Conservation (phyloP, 2,797 vertebrate species). For the Onychomys leucogaster region DNA sequence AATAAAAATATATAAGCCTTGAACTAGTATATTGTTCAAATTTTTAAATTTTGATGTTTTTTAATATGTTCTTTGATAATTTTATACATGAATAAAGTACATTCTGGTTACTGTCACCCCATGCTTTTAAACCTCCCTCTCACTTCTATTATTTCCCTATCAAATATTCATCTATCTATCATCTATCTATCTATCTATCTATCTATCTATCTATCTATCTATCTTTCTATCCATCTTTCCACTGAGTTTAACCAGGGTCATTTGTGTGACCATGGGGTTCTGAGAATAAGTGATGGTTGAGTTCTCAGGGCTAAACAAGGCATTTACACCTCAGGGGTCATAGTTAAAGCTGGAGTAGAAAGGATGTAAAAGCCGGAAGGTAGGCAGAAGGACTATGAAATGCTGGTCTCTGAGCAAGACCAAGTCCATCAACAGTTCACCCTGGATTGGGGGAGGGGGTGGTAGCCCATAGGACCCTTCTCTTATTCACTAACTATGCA, state of each 20-base stretch:
- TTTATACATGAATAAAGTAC: not conserved
- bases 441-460: not conserved
- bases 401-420: not conserved
- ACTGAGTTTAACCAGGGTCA: not conserved
- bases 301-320: not conserved
- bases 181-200: not conserved
- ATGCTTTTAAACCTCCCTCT: not conserved
- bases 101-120: not conserved
- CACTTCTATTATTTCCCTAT: not conserved
- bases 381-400: not conserved
- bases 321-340: not conserved
- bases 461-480: not conserved
- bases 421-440: not conserved
- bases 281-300: not conserved
- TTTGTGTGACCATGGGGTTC: not conserved
- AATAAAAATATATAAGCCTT: conserved; percentile 8
- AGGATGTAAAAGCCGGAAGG: not conserved
- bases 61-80: not conserved
- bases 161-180: not conserved
- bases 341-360: not conserved
- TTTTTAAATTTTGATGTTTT: not conserved
- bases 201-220: too few relatives aligned
- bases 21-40: not conserved
- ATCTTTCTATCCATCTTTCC: too few relatives aligned
- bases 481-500: not conserved